Evolutionary conservation across 2,797 vertebrate genomes (phyloP), one percentile per base, ranked within the genome.

Genomic region (Acomys russatus): DNA sequence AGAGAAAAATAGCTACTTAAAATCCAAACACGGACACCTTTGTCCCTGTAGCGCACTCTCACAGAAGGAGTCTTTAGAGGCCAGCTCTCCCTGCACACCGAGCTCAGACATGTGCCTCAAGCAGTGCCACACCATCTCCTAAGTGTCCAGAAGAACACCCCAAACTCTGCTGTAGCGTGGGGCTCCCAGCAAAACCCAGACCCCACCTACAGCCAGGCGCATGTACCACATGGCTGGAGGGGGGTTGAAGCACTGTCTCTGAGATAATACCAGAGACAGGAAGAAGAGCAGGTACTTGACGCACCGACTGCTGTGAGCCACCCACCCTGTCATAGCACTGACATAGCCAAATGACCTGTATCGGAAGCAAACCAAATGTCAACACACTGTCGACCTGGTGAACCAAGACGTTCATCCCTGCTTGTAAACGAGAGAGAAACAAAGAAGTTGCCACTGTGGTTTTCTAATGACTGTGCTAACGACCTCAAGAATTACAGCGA

Each of bases 311-410:
- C 76, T 17, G 25, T 9, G 93, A 74, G 33, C n/a, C 78, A 35
- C 85, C 64, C 91, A 22, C 71, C 38, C 12, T 11, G 9, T 25
- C 78, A 1, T 10, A 76, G 74, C 0, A 23, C 94, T 95, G 44
- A 94, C 91, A 83, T 33, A 71, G 97, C 88, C 91, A 44, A 88
- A 86, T 51, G 78, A 63, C 92, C 88, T 66, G 30, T 56, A 95
- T 80, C 90, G 92, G 96, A 96, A 98, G 71, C 97, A 88, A 74
- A 94, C 76, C 78, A 91, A 77, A 66, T 35, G 80, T 80, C 94
- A 71, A 5, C 6, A 61, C 4, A 54, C 98, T 98, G 98, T 98
- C 98, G 98, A 99, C 98, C 95, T 97, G 77, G 96, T 77, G 96
- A 94, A 76, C 80, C 87, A 96, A 92, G 82, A 89, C 64, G 79